Evolutionary conservation across 2,888 invertebrate genomes (phyloP), one percentile per base, ranked within the genome.

Genomic region (Brachypterus glaber): DNA sequence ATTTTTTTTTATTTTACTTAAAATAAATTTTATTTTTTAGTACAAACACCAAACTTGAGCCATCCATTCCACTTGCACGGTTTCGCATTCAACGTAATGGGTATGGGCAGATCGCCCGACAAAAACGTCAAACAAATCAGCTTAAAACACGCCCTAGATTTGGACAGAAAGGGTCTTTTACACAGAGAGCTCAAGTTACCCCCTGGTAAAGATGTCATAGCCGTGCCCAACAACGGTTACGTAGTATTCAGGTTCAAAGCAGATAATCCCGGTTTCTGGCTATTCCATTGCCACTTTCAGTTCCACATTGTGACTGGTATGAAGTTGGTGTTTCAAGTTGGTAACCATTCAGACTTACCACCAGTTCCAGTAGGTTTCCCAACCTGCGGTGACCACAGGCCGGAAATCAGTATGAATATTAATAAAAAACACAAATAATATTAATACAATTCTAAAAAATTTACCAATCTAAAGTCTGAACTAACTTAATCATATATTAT

Each of bases 21-120:
- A 15, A 30, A 33, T 35, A n/a, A n/a, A 17, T 39, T 42, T 42
- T 36, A 37, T 44, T 27, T 55, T 58, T 21, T 73, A 88, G 88
- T 88, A 49, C 88, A 89, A 82, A 86, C 87, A 66, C 85, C 84
- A 25, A 89, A 89, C 67, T 72, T 90, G 60, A 88, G 87, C 58
- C 91, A 91, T 74, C 90, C 91, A 40, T 90, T 91, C 82, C 91
- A 91, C 69, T 74, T 91, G 61, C 91, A 91, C 72, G 91, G 91
- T 41, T 83, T 86, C 60, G 73, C 83, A 17, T 91, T 79, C 70
- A 84, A 85, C 62, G 87, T 91, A 31, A 79, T 91, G 54, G 90
- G 89, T 71, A 90, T 91, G 67, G 90, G 90, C 37, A 74, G 90
- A 39, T 88, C 88, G 4, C 88, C 88, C 7, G 88, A 88, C 65